Evolutionary conservation across 35 echinoderm and acorn worm species (phyloP).

Genomic region (Nesometra sesokonis): DNA sequence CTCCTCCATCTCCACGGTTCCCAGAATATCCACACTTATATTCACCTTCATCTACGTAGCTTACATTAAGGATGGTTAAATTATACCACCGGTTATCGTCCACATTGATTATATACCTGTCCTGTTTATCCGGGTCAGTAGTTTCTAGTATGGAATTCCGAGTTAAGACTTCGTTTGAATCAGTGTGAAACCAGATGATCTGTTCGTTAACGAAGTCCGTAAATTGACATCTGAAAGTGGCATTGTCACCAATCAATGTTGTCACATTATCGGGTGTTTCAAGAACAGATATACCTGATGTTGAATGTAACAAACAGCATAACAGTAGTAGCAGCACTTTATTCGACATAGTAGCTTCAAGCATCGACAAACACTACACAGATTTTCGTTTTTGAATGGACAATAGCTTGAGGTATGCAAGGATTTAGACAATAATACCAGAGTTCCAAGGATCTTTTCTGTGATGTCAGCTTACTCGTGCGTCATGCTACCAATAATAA

Average conservation of each 20-base stretch:
- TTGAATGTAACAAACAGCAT: background rate
- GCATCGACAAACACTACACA: no score
- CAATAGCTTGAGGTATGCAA: no score
- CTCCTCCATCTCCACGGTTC: background rate
- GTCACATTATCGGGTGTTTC: background rate
- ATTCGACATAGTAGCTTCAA: no score
- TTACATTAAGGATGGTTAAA: background rate
- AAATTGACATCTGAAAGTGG: background rate
- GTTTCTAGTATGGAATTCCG: background rate
- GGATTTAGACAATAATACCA: no score
- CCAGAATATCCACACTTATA: background rate
- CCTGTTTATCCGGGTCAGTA: background rate
- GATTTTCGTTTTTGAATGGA: no score
- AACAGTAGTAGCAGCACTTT: background rate
- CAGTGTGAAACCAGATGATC: background rate
- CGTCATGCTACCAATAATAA: no score
- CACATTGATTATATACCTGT: background rate
- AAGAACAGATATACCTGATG: background rate
- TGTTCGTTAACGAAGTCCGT: background rate
- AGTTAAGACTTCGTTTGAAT: background rate
- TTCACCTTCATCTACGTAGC: background rate
- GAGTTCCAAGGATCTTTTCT: no score
- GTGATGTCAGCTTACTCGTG: no score
- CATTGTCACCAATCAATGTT: background rate
- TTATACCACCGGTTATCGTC: background rate